Evolutionary conservation across 2,797 vertebrate genomes (phyloP), one percentile per base, ranked within the genome.

Genomic region (Salmo trutta): DNA sequence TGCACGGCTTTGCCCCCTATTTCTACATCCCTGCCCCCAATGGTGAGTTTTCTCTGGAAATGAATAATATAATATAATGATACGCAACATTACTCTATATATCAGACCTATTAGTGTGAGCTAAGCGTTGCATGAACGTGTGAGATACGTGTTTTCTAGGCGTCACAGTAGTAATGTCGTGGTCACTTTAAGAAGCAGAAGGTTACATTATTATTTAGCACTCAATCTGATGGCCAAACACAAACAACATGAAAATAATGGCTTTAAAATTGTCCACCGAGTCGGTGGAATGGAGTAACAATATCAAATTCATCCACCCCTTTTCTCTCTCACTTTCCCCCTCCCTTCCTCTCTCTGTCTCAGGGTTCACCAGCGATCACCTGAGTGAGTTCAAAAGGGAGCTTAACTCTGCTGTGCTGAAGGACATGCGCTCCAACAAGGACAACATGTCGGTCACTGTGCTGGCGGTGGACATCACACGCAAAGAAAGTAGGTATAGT

Each of bases 371-470:
- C 21, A 52, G 81, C 0, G 86, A 88, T 54, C 81, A 95, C 77
- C 85, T 98, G 87, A 82, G 81, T 0, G 96, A 97, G 1, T 96
- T 98, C 82, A 90, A 97, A 86, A 93, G 85, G 80, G 96, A 97
- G 83, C 82, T 98, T 88, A 97, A 95, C 47, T 53, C 80, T 0
- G 94, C 76, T 33, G 95, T 98, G 47, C 82, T 96, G 82, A 95
- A 95, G 88, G 97, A 98, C 89, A 95, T 97, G 94, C 94, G 97
- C 0, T 95, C 95, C 7, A 96, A 96, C 82, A 97, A 96, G 78
- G 96, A 97, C 89, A 95, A 95, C 78, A 81, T 95, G 0, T 95
- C 93, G 0, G 88, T 93, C 3, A 95, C 95, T 0, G 97, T 98
- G 70, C 86, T 97, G 81, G 96, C 96, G 0, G 93, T 97, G 62